These are phyloP conservation scores for Zaprionus taronus DNA, from an alignment of 1,140 invertebrate genomes.

Conservation along the genomic window DNA sequence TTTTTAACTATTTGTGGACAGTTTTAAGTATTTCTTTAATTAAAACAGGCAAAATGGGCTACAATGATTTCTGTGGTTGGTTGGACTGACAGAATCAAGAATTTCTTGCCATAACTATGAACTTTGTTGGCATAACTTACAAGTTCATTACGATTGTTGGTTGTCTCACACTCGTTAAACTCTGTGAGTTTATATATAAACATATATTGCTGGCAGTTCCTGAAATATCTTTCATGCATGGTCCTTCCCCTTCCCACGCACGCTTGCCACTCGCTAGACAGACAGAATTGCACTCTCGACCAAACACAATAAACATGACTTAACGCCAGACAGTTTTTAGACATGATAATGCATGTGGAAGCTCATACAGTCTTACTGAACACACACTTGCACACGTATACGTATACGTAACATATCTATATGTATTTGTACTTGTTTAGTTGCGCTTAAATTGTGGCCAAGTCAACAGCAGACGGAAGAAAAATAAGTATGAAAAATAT, in stretches of 20 bases:
- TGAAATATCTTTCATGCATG: slow-evolving; percentile 1
- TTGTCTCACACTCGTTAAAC: slow-evolving; percentile 4
- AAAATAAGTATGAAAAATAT: slow-evolving; percentile 28
- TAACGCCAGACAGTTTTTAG: slow-evolving; percentile 70
- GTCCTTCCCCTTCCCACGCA: neutral
- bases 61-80: neutral
- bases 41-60: too few species aligned
- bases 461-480: slow-evolving; percentile 35
- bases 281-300: slow-evolving; percentile 8
- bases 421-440: slow-evolving; percentile 11
- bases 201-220: slow-evolving; percentile 16
- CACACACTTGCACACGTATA: neutral
- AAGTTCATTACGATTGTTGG: slow-evolving; percentile 4
- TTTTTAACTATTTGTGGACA: too few species aligned
- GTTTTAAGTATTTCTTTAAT: too few species aligned
- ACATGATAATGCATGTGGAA: slow-evolving; percentile 76
- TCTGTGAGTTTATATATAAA: slow-evolving; percentile 9
- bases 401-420: slow-evolving; percentile 13
- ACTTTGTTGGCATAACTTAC: slow-evolving; percentile 20
- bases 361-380: slow-evolving; percentile 65
- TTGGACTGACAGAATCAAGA: neutral
- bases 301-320: slow-evolving; percentile 49
- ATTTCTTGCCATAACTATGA: neutral
- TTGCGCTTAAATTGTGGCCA: slow-evolving; percentile 31
- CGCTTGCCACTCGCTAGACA: neutral